Percentiles rank a stretch among this genome's conserved stretches.
Evolutionary conservation across 2,797 vertebrate species (phyloP).

Genomic region (Limnodromus scolopaceus): DNA sequence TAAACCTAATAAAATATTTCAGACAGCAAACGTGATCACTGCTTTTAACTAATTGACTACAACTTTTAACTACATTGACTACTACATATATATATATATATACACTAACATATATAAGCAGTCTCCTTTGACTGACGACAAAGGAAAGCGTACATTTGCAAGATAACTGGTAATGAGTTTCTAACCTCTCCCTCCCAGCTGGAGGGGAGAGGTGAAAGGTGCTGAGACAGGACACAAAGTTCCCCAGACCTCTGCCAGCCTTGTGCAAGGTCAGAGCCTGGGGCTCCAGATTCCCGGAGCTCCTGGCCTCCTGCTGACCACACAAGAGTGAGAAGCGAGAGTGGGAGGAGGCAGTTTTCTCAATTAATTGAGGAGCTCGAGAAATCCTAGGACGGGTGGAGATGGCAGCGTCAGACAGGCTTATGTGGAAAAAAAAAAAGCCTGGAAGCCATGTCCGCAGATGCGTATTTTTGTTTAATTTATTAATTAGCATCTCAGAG

Average conservation of each 20-base stretch:
- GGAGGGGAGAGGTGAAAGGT: background rate
- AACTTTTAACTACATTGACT: no score
- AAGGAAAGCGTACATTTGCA: background rate
- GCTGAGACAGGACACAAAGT: background rate
- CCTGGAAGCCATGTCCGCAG: background rate
- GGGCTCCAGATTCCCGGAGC: background rate
- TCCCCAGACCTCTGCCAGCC: background rate
- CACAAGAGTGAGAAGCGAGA: background rate
- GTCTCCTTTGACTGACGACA: background rate
- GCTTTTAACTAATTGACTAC: background rate
- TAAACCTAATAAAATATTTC: background rate
- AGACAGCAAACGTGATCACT: background rate
- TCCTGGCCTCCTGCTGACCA: background rate
- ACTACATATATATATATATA: no score
- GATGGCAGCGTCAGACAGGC: background rate
- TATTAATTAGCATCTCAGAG: background rate
- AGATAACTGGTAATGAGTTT: background rate
- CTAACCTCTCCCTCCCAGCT: background rate
- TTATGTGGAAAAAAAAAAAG: background rate
- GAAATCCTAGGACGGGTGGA: background rate
- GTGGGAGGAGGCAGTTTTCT: background rate
- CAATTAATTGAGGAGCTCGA: background rate
- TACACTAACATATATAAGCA: background rate
- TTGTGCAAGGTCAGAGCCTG: background rate
- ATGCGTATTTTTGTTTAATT: background rate